A percentile compares a stretch with the other conserved stretches of the same genome.
Conservation (phyloP, 2,113 vertebrate species). For the Pagrus major region DNA sequence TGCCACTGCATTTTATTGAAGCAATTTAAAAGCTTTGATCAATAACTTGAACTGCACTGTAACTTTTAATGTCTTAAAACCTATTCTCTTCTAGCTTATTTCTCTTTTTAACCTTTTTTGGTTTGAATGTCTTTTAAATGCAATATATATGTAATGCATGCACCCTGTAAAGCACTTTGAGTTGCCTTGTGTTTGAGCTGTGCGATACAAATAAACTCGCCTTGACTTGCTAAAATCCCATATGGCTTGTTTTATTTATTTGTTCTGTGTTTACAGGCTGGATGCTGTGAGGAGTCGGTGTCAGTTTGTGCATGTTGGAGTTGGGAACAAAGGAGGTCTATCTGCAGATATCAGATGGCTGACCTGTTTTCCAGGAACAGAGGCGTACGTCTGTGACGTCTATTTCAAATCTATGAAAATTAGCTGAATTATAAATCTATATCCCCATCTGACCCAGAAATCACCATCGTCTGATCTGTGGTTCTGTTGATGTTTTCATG, state of each 20-base stretch:
- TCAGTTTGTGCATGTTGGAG: neutral
- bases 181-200: no score
- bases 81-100: no score
- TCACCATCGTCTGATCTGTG: neutral
- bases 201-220: no score
- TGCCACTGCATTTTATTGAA: no score
- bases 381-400: conserved; percentile 7
- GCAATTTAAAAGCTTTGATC: no score
- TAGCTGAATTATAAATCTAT: conserved; percentile 1
- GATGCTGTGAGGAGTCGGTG: neutral
- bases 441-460: neutral
- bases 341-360: neutral
- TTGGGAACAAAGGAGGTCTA: conserved; percentile 36
- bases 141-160: no score
- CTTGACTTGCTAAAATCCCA: no score
- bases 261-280: neutral
- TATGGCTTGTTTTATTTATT: neutral
- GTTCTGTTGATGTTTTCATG: neutral
- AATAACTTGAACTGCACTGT: no score
- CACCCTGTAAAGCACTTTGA: no score
- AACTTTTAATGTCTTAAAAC: no score
- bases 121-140: no score
- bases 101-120: no score
- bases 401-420: conserved; percentile 28
- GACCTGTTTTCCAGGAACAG: conserved; percentile 39